Base-by-base conservation (phyloP, 2,888 invertebrate genomes). In the Escarpia spicata region DNA sequence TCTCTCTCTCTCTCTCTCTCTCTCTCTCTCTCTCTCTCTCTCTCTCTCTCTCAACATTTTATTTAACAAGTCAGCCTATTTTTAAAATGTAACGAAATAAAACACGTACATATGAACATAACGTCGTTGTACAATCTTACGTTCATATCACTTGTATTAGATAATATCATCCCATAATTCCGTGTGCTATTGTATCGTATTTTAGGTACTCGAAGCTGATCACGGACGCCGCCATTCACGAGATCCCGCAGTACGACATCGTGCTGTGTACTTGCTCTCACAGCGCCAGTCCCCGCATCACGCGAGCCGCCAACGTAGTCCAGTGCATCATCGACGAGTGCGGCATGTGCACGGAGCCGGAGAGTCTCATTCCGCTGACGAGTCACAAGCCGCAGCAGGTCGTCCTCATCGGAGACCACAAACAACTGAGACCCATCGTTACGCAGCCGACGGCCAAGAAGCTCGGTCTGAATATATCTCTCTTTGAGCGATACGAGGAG, bases 251-350 rank as follows among this genome's bases (percentile, higher is more conserved):
- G 89, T 92, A 93, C 91, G 94, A 93, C 26, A 92, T 94, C 58
- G 92, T 94, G 31, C 91, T 94, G 31, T 92, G 93, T 90, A 94
- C 94, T 1, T 94, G 94, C 90, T 37, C 92, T 31, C 92, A 91
- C 9, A 93, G 93, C 92, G 92, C 92, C 10, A 90, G 92, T 58
- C 58, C 91, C 15, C 45, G 92, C 31, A 31, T 94, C 43, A 92
- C n/a, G 43, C n/a, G 91, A 15, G 93, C 52, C 10, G 43, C 93
- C 91, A 93, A 93, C 90, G 89, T 93, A 19, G 31, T 43, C 15
- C 94, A 96, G 96, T 93, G 96, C 45, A 95, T 96, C 52, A 95
- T 96, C 43, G 96, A 96, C 93, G 96, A 96, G 93, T 94, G 95
- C 92, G 95, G 95, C 44, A 94, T 95, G 94, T 95, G 95, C 92